A percentile compares a stretch with the other conserved stretches of the same genome.
These are phyloP conservation scores for Scleropages formosus DNA, from an alignment of 2,797 vertebrate species.

Conservation along the genomic window DNA sequence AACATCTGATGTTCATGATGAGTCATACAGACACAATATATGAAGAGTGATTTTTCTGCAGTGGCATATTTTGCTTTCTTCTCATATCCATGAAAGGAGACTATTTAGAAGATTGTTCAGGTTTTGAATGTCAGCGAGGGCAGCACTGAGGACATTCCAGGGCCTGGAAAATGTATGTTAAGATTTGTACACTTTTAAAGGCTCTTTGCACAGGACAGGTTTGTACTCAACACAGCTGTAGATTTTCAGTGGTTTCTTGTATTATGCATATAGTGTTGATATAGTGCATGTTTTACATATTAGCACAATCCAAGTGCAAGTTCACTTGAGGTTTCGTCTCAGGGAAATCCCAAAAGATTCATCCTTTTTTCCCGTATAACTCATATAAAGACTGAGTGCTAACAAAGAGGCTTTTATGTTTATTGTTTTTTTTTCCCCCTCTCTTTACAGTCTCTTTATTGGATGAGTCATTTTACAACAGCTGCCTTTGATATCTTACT, in stretches of 20 bases:
- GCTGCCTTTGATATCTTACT: slow-evolving; percentile 21
- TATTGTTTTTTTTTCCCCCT: slow-evolving; percentile 8
- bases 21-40: too few relatives aligned
- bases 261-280: too few relatives aligned
- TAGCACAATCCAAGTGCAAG: too few relatives aligned
- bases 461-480: slow-evolving; percentile 14
- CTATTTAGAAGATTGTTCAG: neutral
- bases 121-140: neutral
- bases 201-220: neutral
- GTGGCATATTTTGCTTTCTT: neutral
- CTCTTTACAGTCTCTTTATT: slow-evolving; percentile 20
- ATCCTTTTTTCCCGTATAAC: neutral
- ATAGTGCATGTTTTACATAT: too few relatives aligned
- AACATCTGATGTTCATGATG: too few relatives aligned
- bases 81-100: neutral
- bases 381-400: neutral
- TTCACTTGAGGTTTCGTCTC: too few relatives aligned
- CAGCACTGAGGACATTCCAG: neutral
- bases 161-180: neutral
- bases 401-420: neutral
- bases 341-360: neutral
- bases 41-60: neutral
- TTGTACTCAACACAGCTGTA: too few relatives aligned
- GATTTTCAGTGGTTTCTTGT: too few relatives aligned
- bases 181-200: neutral